Percentiles rank a stretch among this genome's conserved stretches.
phyloP scores from a whole-genome alignment of 2,888 invertebrate species.

The Melinaea marsaeus region DNA sequence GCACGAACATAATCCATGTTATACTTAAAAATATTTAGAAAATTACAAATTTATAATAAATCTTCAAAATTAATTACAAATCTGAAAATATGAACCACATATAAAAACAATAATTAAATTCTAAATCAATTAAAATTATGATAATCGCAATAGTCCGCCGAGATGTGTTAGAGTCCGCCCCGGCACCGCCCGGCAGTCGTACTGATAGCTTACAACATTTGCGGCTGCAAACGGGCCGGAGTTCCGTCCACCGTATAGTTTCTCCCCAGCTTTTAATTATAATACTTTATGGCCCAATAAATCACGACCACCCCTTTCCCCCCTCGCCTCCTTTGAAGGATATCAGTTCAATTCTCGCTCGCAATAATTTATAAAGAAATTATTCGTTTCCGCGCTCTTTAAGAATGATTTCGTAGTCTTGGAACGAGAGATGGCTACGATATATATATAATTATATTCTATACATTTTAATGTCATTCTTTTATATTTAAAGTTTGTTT shows the following conservation, averaged over 20 bases:
- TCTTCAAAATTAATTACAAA: too few species aligned
- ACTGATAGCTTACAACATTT: slow-evolving; percentile 36
- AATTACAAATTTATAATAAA: too few species aligned
- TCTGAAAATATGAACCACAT: too few species aligned
- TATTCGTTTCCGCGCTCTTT: slow-evolving; percentile 57
- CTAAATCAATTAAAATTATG: not conserved
- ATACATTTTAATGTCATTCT: not conserved
- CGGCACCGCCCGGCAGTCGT: not conserved
- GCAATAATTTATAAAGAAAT: slow-evolving; percentile 84
- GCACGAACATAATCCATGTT: too few species aligned
- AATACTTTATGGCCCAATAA: slow-evolving; percentile 89
- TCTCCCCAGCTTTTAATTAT: slow-evolving; percentile 83
- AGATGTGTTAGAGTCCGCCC: not conserved
- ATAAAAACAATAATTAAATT: too few species aligned
- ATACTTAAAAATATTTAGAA: too few species aligned
- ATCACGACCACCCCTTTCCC: slow-evolving; percentile 78
- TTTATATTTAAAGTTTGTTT: not conserved
- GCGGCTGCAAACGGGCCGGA: slow-evolving; percentile 55
- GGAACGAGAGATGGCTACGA: slow-evolving; percentile 4
- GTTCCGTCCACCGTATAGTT: slow-evolving; percentile 68
- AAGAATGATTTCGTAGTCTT: slow-evolving; percentile 23
- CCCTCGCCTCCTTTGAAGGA: slow-evolving; percentile 71
- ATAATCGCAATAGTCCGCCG: not conserved
- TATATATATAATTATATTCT: not conserved
- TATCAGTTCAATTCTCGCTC: slow-evolving; percentile 83